A percentile compares a stretch with the other conserved stretches of the same genome.
Conservation (phyloP, 2,888 invertebrate species). For the Acanthosoma haemorrhoidale region DNA sequence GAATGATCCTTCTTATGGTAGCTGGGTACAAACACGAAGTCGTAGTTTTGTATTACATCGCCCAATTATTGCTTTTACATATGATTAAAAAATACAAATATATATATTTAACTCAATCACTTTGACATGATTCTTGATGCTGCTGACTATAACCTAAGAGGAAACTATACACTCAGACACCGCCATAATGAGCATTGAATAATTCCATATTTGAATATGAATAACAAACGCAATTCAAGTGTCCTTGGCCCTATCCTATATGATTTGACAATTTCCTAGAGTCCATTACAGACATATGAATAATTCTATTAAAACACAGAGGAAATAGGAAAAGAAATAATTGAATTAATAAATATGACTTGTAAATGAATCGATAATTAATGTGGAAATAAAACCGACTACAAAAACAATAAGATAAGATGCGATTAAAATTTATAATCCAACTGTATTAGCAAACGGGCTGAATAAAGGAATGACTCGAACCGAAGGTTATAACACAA, state of each 20-base stretch:
- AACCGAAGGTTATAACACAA: constrained; percentile 5
- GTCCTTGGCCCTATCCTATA: background rate
- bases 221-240: background rate
- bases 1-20: too few species aligned
- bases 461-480: background rate
- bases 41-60: too few species aligned
- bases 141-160: too few species aligned
- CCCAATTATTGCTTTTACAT: too few species aligned
- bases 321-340: background rate
- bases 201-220: background rate
- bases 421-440: constrained; percentile 12
- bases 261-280: background rate
- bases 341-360: background rate
- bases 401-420: background rate
- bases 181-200: too few species aligned
- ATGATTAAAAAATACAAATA: too few species aligned
- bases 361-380: background rate
- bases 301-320: background rate
- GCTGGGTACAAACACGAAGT: too few species aligned
- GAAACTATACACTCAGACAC: too few species aligned
- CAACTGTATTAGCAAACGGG: background rate
- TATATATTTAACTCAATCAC: too few species aligned
- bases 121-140: too few species aligned
- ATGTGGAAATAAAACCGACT: background rate
- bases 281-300: background rate